Conservation (phyloP, 2,888 invertebrate genomes). For the Xylota sylvarum region DNA sequence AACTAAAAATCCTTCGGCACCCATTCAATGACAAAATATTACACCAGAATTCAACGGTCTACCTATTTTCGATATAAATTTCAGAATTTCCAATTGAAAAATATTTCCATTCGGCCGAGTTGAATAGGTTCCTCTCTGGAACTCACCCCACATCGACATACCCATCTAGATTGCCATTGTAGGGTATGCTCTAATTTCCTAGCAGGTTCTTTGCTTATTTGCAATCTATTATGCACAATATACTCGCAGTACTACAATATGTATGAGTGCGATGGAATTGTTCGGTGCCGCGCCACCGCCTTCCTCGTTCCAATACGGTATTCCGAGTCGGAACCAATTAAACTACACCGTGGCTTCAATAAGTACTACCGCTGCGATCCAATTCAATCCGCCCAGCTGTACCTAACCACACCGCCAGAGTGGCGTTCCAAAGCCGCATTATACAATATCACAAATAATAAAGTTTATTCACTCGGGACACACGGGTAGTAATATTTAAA, state of each 20-base stretch:
- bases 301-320: not conserved
- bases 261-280: not conserved
- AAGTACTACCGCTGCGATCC: constrained; percentile 13
- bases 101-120: constrained; percentile 30
- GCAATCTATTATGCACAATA: constrained; percentile 14
- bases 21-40: constrained; percentile 49
- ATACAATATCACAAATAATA: constrained; percentile 68
- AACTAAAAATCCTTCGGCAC: not conserved
- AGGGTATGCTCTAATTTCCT: not conserved
- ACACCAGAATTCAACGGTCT: constrained; percentile 18
- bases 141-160: not conserved
- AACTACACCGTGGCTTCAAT: constrained; percentile 3
- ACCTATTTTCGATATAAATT: constrained; percentile 25
- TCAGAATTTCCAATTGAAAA: constrained; percentile 45
- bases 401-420: not conserved
- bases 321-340: constrained; percentile 40
- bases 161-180: not conserved
- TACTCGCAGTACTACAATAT: not conserved
- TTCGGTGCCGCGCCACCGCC: too few relatives aligned
- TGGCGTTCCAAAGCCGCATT: constrained; percentile 10
- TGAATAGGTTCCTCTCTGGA: constrained; percentile 26
- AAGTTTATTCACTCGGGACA: constrained; percentile 35
- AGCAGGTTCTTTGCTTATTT: not conserved
- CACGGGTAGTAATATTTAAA: constrained; percentile 55
- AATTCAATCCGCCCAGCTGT: constrained; percentile 11